These are phyloP conservation scores for Bombylius discolor DNA, from an alignment of 2,888 invertebrate genomes.

Conservation along the genomic window DNA sequence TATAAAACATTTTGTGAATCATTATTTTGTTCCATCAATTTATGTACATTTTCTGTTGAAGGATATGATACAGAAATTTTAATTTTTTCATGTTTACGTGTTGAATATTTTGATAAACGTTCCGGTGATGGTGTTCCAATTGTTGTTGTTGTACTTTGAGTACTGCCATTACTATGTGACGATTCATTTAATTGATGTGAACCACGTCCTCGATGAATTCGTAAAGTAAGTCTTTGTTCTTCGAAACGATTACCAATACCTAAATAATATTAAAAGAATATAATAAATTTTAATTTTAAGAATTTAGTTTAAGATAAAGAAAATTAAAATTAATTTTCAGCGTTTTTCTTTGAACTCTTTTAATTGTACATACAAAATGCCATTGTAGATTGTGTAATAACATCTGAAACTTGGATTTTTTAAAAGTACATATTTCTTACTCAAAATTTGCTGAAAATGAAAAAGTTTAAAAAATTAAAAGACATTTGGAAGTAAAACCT, in stretches of 20 bases:
- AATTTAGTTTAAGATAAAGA: no score
- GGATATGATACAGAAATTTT: slow-evolving; percentile 80
- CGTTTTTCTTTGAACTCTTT: no score
- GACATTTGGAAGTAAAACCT: no score
- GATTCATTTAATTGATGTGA: slow-evolving; percentile 49
- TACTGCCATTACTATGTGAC: slow-evolving; percentile 53
- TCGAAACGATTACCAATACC: slow-evolving; percentile 67
- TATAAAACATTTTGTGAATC: slow-evolving; percentile 38
- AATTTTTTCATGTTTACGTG: slow-evolving; percentile 61
- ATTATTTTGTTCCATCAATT: slow-evolving; percentile 29
- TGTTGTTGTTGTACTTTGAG: slow-evolving; percentile 54
- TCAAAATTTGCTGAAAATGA: no score
- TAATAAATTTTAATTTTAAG: no score
- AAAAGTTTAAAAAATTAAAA: no score
- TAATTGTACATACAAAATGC: no score
- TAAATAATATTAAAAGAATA: slow-evolving; percentile 23
- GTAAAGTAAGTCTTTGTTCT: slow-evolving; percentile 76
- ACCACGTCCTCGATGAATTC: slow-evolving; percentile 79
- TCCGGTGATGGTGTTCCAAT: slow-evolving; percentile 53
- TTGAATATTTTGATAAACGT: slow-evolving; percentile 45
- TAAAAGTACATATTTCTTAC: no score
- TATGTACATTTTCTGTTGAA: slow-evolving; percentile 54
- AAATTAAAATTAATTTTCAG: no score
- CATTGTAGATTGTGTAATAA: no score
- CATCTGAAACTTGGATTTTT: no score